Evolutionary conservation across 2,113 vertebrate genomes (phyloP).

Genomic region (Ceyx margarethae): DNA sequence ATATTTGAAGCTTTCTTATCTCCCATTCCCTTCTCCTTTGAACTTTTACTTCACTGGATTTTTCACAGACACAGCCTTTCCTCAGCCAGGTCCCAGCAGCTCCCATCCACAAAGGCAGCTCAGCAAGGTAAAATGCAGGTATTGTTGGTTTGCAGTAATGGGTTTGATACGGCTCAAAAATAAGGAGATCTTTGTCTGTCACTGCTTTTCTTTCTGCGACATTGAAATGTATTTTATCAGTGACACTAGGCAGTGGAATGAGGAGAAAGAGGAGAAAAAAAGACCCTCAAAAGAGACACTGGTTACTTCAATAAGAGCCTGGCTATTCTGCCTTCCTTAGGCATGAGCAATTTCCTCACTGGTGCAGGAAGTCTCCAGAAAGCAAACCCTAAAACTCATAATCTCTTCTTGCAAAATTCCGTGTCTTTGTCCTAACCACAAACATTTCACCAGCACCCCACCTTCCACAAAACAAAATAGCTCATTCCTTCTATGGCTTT

Average conservation of each 20-base stretch:
- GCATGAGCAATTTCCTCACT: neutral
- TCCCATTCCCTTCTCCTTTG: slow-evolving; percentile 28
- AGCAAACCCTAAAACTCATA: slow-evolving; percentile 33
- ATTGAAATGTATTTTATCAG: neutral
- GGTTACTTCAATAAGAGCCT: neutral
- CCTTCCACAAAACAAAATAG: slow-evolving; percentile 41
- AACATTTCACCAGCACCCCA: slow-evolving; percentile 52
- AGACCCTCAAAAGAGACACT: neutral
- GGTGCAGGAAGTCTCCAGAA: slow-evolving; percentile 20
- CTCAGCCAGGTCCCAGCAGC: neutral
- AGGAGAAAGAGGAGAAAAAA: neutral
- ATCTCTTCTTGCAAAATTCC: slow-evolving; percentile 24
- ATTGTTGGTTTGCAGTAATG: neutral
- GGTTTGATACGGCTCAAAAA: neutral
- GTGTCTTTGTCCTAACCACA: slow-evolving; percentile 52
- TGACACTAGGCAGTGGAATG: neutral
- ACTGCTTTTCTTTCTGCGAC: neutral
- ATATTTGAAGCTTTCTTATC: slow-evolving; percentile 52
- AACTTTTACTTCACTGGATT: neutral
- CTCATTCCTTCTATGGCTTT: slow-evolving; percentile 2
- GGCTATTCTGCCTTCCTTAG: neutral
- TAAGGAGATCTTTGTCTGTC: neutral
- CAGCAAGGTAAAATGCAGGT: neutral
- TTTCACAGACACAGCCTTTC: slow-evolving; percentile 1
- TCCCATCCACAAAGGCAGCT: neutral